These are phyloP conservation scores for Hemibates koningsi DNA, from an alignment of 2,113 vertebrate genomes.

Conservation along the genomic window DNA sequence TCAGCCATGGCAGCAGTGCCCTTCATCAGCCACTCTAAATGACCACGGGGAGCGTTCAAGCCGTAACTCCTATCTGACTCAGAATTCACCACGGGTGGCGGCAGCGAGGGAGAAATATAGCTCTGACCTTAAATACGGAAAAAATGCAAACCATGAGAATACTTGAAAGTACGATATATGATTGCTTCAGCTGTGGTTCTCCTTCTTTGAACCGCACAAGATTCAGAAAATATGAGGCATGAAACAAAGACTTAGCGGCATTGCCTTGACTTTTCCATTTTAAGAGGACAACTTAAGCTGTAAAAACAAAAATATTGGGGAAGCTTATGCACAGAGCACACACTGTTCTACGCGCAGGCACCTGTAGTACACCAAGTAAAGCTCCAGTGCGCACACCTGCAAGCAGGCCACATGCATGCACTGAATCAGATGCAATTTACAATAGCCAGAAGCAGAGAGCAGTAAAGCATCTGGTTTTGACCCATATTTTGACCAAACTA, in stretches of 20 bases:
- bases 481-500: conserved; percentile 44
- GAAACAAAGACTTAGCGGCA: not conserved
- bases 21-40: conserved; percentile 18
- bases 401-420: not conserved
- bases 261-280: not conserved
- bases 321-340: not conserved
- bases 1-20: not conserved
- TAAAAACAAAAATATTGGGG: not conserved
- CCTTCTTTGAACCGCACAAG: not conserved
- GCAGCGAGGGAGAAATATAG: not conserved
- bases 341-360: not conserved
- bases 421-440: not conserved
- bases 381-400: not conserved
- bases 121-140: not conserved
- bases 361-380: not conserved
- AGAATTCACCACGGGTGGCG: not conserved
- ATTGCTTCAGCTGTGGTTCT: not conserved
- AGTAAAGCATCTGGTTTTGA: conserved; percentile 23
- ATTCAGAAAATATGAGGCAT: not conserved
- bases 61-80: conserved; percentile 14
- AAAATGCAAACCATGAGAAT: not conserved
- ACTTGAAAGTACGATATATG: not conserved
- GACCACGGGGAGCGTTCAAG: conserved; percentile 14
- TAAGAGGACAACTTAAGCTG: not conserved
- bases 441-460: not conserved